Conservation (phyloP, 1,140 invertebrate genomes). For the Cyclina sinensis region DNA sequence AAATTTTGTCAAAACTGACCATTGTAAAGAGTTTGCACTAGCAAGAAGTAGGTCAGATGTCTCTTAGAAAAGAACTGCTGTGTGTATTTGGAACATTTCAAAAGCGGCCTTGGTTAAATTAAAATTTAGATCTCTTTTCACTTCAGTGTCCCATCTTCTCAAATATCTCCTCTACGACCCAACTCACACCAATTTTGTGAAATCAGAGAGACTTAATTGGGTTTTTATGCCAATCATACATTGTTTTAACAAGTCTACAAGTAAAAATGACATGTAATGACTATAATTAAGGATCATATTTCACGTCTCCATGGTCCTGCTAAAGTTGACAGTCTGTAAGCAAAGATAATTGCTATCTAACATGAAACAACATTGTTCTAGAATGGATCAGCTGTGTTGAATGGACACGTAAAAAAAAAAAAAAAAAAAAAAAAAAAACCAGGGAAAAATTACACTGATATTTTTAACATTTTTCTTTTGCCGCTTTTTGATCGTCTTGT, state of each 20-base stretch:
- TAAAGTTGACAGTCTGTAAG: conserved; percentile 24
- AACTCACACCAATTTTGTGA: conserved; percentile 14
- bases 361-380: background rate
- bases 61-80: too few species aligned
- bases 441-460: too few species aligned
- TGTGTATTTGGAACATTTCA: too few species aligned
- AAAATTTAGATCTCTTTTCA: background rate
- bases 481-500: too few species aligned
- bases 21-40: too few species aligned
- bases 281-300: conserved; percentile 37
- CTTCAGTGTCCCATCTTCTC: background rate
- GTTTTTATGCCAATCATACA: conserved; percentile 34
- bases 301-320: background rate
- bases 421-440: too few species aligned
- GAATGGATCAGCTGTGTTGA: too few species aligned
- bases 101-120: background rate
- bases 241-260: conserved; percentile 29
- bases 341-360: background rate
- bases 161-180: background rate
- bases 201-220: conserved; percentile 24
- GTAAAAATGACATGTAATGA: conserved; percentile 33
- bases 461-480: too few species aligned
- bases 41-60: too few species aligned
- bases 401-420: too few species aligned
- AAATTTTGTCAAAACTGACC: too few species aligned